These are phyloP conservation scores for Passer montanus DNA, from an alignment of 2,113 vertebrate species.

Conservation along the genomic window DNA sequence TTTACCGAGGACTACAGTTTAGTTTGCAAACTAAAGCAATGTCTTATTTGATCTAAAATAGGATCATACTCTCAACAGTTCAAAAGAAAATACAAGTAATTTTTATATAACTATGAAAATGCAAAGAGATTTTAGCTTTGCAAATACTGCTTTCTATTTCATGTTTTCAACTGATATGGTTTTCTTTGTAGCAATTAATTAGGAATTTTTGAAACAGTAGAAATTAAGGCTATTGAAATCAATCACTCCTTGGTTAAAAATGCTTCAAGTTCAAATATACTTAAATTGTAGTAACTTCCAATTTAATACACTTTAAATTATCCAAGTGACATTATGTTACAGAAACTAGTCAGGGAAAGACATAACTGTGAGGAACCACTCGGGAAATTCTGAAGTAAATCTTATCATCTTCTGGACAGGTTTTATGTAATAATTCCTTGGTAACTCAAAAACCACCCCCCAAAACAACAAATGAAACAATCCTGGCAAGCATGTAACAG, in stretches of 20 bases:
- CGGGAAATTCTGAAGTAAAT: neutral
- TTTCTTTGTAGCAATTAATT: neutral
- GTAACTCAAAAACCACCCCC: neutral
- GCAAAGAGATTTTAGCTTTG: neutral
- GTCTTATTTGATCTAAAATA: conserved; percentile 58
- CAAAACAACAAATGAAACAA: neutral
- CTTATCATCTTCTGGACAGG: neutral
- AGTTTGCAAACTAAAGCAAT: conserved; percentile 13
- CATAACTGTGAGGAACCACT: neutral
- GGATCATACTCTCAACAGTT: neutral
- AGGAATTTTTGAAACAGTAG: neutral
- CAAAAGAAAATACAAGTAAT: neutral
- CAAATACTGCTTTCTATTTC: neutral
- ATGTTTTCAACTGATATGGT: neutral
- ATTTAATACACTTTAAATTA: neutral
- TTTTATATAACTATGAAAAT: conserved; percentile 13
- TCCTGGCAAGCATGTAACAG: neutral
- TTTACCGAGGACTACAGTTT: neutral
- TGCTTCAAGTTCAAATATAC: neutral
- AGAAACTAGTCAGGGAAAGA: neutral
- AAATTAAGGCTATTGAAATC: neutral
- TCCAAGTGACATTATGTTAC: neutral
- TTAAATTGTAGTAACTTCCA: neutral
- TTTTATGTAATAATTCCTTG: neutral
- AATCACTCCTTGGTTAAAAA: neutral